A percentile compares a stretch with the other conserved stretches of the same genome.
phyloP scores from a whole-genome alignment of 2,888 invertebrate species.

The Antheraea yamamai region DNA sequence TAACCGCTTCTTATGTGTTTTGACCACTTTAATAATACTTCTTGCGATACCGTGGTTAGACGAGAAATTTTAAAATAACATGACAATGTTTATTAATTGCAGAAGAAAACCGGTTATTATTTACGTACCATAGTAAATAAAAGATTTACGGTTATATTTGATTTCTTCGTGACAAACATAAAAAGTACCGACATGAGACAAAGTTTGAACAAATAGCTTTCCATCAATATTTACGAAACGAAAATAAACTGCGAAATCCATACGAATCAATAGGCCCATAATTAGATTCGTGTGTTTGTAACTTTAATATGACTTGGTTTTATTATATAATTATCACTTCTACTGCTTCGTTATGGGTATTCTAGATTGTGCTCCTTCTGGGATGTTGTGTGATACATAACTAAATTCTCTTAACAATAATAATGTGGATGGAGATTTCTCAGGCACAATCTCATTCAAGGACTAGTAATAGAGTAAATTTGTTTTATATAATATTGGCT shows the following conservation, averaged over 20 bases:
- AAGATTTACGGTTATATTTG: background rate
- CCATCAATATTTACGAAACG: constrained; percentile 14
- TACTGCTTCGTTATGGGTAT: too few relatives aligned
- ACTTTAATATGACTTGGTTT: constrained; percentile 2
- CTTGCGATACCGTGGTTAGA: background rate
- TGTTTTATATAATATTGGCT: too few relatives aligned
- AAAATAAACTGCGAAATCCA: constrained; percentile 5
- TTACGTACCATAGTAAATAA: too few relatives aligned
- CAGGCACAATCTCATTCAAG: too few relatives aligned
- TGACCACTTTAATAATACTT: background rate
- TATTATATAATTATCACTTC: too few relatives aligned
- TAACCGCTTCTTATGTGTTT: background rate
- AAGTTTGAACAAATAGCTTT: constrained; percentile 3
- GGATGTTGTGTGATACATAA: too few relatives aligned
- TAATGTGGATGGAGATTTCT: too few relatives aligned
- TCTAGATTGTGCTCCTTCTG: too few relatives aligned
- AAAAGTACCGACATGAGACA: constrained; percentile 8
- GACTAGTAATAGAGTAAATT: too few relatives aligned
- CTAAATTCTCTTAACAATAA: too few relatives aligned
- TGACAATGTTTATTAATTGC: background rate
- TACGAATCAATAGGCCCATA: constrained; percentile 19
- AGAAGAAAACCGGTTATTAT: background rate
- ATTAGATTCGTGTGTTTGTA: background rate
- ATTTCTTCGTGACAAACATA: constrained; percentile 14
- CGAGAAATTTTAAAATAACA: background rate